phyloP scores from a whole-genome alignment of 2,797 vertebrate genomes.

The Rousettus madagascariensis region DNA sequence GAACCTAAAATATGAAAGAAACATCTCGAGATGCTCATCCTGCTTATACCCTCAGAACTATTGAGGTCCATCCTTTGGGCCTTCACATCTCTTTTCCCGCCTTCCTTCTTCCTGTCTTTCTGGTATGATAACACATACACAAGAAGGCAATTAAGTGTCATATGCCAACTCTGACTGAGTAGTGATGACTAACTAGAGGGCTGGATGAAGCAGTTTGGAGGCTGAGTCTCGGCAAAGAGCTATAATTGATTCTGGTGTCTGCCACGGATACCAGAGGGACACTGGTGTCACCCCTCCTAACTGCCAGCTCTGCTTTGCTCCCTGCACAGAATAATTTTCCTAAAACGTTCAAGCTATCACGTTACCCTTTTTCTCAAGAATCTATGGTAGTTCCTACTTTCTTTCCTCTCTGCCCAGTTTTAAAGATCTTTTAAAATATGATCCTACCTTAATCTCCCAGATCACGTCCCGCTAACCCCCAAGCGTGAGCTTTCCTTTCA shows the following conservation, averaged over 20 bases:
- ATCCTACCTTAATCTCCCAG: background rate
- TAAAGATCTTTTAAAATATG: background rate
- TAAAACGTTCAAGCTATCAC: background rate
- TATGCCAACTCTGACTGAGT: background rate
- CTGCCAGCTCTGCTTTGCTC: background rate
- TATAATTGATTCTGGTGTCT: background rate
- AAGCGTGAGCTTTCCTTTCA: background rate
- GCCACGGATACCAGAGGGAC: background rate
- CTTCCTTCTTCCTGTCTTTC: background rate
- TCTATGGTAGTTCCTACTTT: background rate
- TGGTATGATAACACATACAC: background rate
- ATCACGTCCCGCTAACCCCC: background rate
- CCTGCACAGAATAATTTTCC: background rate
- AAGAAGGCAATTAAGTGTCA: background rate
- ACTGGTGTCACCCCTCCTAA: background rate
- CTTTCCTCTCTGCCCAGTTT: background rate
- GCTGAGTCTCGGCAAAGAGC: background rate
- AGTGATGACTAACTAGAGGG: background rate
- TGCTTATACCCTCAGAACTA: background rate
- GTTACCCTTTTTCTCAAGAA: background rate
- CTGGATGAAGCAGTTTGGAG: background rate
- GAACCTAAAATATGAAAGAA: conserved; percentile 5
- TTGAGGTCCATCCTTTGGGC: background rate
- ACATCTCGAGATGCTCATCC: background rate
- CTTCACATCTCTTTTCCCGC: background rate